Evolutionary conservation across 2,113 vertebrate genomes (phyloP), one percentile per base, ranked within the genome.

Genomic region (Neofelis nebulosa): DNA sequence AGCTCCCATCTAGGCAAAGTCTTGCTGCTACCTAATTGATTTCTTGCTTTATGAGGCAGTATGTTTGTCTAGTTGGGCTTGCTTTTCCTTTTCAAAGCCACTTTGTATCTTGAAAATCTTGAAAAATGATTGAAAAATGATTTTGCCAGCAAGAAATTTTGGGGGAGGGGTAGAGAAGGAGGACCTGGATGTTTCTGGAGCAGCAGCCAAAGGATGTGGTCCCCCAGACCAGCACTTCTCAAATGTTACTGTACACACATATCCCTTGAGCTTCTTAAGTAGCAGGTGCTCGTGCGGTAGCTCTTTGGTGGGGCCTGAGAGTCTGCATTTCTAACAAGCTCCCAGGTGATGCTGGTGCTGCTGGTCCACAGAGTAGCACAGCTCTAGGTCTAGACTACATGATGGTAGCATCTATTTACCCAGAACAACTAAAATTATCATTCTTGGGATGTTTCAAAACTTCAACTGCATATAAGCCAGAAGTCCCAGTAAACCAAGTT

Each of bases 401-500:
- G 33, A 23, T 55, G 36, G 27, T 80, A 18, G 85, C 52, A 71
- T 90, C 38, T 93, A 29, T 95, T 93, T 76, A 66, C 5, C 29
- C 16, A 92, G 21, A 95, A 86, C 21, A 65, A 94, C 71, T 52
- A 48, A 91, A 63, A 76, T 45, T 10, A 89, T 57, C 31, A 95
- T 95, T 89, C 69, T 89, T 82, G 63, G 91, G 82, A 95, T 69
- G 41, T 69, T 95, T 95, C 63, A 97, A 93, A 93, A 90, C 29
- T 81, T 95, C 27, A 93, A 45, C n/a, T 93, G 21, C 83, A 9
- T 90, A 48, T 74, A 87, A 88, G 82, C 82, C 73, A 97, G 82
- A 97, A 69, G 80, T 91, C 31, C n/a, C 48, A 96, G 89, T 76
- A 95, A 98, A 95, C 25, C 76, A 82, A 97, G 73, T 89, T 78